These are phyloP conservation scores for Halcyon smyrnensis DNA, from an alignment of 2,797 vertebrate genomes.

Conservation along the genomic window DNA sequence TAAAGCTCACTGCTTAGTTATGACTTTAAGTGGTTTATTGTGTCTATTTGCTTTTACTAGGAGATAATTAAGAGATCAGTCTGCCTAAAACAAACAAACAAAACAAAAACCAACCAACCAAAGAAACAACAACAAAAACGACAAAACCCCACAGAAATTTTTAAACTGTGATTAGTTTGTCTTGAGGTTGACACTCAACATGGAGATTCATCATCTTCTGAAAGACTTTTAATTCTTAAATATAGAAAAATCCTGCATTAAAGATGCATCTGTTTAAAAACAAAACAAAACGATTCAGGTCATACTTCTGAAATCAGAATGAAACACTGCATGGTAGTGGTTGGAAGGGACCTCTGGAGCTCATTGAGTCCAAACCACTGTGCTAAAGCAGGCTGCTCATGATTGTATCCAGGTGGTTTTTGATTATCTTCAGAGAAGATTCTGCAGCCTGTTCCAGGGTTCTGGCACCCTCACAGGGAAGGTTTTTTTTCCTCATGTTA, in stretches of 20 bases:
- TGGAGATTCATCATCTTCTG: neutral
- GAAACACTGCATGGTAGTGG: neutral
- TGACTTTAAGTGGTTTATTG: neutral
- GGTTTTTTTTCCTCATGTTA: too few relatives aligned
- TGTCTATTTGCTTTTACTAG: neutral
- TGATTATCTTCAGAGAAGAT: too few relatives aligned
- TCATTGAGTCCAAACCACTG: too few relatives aligned
- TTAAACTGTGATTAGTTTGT: neutral
- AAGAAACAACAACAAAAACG: too few relatives aligned
- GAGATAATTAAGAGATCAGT: neutral
- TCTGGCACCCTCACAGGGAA: too few relatives aligned
- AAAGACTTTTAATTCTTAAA: neutral
- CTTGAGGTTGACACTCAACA: neutral
- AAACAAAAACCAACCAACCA: neutral
- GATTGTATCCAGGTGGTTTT: neutral
- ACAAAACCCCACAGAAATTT: neutral
- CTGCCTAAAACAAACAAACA: neutral
- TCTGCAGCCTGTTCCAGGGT: too few relatives aligned
- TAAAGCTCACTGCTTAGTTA: neutral
- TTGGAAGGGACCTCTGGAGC: neutral
- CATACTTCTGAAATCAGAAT: neutral
- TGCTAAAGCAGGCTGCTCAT: neutral
- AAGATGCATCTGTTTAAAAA: neutral
- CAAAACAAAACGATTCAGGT: neutral
- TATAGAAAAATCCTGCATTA: neutral